Percentiles rank a stretch among this genome's conserved stretches.
These are phyloP conservation scores for Leptura quadrifasciata DNA, from an alignment of 2,888 invertebrate species.

Conservation along the genomic window DNA sequence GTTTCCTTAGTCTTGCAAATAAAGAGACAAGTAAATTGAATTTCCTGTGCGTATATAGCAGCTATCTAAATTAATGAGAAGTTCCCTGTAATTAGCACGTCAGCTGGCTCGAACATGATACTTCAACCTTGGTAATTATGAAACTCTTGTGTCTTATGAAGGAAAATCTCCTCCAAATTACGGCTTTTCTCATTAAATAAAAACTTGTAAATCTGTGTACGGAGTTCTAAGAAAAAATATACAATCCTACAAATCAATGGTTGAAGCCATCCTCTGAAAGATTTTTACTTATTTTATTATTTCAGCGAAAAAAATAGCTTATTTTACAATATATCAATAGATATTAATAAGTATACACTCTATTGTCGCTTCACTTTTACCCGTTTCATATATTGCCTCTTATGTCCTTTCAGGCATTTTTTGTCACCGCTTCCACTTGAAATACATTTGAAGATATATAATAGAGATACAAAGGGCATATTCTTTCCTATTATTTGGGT, in stretches of 20 bases:
- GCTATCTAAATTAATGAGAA: conserved; percentile 54
- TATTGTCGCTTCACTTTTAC: not conserved
- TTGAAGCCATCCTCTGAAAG: not conserved
- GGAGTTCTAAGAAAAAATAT: not conserved
- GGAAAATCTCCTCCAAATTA: conserved; percentile 43
- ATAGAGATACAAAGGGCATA: not conserved
- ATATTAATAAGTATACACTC: not conserved
- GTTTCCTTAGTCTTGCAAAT: conserved; percentile 34
- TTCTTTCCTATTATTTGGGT: too few species aligned
- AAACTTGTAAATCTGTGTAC: conserved; percentile 8
- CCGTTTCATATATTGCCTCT: not conserved
- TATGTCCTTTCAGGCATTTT: not conserved
- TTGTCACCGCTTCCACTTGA: not conserved
- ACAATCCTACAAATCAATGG: not conserved
- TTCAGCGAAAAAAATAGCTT: not conserved
- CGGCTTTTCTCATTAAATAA: conserved; percentile 35
- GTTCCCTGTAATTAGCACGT: conserved; percentile 54
- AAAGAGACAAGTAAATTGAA: conserved; percentile 37
- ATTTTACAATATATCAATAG: not conserved
- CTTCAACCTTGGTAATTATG: conserved; percentile 54
- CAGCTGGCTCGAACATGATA: conserved; percentile 55
- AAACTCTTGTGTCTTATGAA: conserved; percentile 49
- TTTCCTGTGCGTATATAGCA: conserved; percentile 43
- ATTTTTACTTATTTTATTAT: not conserved
- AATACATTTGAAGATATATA: not conserved